These are phyloP conservation scores for Steinernema hermaphroditum DNA, from an alignment of 2,888 invertebrate genomes.

Conservation along the genomic window DNA sequence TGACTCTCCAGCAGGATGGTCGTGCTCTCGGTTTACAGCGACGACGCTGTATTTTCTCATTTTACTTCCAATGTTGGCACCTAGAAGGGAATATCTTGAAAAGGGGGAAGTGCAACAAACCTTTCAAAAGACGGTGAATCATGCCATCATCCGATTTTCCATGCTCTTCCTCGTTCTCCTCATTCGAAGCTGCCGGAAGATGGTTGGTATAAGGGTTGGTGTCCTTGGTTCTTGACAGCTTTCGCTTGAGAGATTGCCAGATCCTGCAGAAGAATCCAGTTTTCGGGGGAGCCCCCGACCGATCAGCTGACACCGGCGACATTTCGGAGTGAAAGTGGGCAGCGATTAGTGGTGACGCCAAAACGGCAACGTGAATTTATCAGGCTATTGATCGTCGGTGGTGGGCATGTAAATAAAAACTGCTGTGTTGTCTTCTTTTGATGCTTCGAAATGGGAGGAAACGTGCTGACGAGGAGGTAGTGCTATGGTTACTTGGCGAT, in stretches of 20 bases:
- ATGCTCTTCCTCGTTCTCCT: background rate
- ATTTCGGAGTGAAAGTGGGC: background rate
- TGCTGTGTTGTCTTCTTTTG: background rate
- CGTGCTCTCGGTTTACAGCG: background rate
- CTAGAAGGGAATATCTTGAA: background rate
- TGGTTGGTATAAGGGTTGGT: too few relatives aligned
- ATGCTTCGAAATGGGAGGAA: conserved; percentile 2
- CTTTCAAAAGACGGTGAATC: background rate
- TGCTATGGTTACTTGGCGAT: background rate
- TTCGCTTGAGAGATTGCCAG: background rate
- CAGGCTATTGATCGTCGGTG: background rate
- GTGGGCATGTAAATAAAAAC: conserved; percentile 10
- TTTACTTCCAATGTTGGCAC: background rate
- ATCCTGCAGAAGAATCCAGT: background rate
- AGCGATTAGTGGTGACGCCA: background rate
- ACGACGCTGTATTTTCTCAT: conserved; percentile 1
- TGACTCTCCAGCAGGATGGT: background rate
- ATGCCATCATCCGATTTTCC: background rate
- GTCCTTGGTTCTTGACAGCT: background rate
- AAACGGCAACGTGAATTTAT: background rate
- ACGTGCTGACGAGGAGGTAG: background rate
- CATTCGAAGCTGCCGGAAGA: too few relatives aligned
- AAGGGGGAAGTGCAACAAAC: background rate
- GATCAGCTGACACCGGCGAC: conserved; percentile 14
- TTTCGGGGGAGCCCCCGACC: background rate